phyloP scores from a whole-genome alignment of 2,888 invertebrate species.

The Ectemnius cavifrons region DNA sequence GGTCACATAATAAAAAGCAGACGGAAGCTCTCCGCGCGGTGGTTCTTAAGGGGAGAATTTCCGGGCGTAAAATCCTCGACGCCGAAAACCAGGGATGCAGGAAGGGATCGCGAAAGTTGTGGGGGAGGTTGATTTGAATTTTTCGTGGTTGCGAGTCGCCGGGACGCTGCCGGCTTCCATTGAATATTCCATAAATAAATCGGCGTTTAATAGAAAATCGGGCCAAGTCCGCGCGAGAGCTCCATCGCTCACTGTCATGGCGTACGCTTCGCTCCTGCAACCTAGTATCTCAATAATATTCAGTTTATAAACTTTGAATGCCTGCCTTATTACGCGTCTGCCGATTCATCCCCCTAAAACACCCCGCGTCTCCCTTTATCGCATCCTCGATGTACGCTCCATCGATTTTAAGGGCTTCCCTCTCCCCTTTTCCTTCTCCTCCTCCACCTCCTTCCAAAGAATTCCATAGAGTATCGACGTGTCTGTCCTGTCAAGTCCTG shows the following conservation, averaged over 20 bases:
- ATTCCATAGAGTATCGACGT: no score
- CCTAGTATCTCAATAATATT: conserved; percentile 74
- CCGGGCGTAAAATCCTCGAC: conserved; percentile 17
- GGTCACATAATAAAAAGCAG: not conserved
- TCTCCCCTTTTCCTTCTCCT: no score
- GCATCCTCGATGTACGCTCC: conserved; percentile 15
- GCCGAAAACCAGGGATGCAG: conserved; percentile 21
- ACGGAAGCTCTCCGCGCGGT: not conserved
- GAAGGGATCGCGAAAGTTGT: conserved; percentile 26
- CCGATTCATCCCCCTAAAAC: conserved; percentile 13
- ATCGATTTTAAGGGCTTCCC: conserved; percentile 13
- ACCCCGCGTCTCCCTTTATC: not conserved
- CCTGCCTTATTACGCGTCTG: conserved; percentile 62
- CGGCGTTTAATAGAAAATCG: conserved; percentile 76
- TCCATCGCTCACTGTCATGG: conserved; percentile 74
- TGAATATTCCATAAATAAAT: conserved; percentile 77
- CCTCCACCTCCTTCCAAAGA: no score
- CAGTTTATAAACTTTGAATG: conserved; percentile 74
- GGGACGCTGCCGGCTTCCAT: conserved; percentile 52
- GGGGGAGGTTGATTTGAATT: conserved; percentile 68
- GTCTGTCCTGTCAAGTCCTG: no score
- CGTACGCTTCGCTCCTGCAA: conserved; percentile 22
- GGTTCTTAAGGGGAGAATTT: conserved; percentile 2
- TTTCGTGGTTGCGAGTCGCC: conserved; percentile 48
- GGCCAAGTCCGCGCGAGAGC: conserved; percentile 31